Evolutionary conservation across 2,113 vertebrate genomes (phyloP), one percentile per base, ranked within the genome.

Genomic region (Uria lomvia): DNA sequence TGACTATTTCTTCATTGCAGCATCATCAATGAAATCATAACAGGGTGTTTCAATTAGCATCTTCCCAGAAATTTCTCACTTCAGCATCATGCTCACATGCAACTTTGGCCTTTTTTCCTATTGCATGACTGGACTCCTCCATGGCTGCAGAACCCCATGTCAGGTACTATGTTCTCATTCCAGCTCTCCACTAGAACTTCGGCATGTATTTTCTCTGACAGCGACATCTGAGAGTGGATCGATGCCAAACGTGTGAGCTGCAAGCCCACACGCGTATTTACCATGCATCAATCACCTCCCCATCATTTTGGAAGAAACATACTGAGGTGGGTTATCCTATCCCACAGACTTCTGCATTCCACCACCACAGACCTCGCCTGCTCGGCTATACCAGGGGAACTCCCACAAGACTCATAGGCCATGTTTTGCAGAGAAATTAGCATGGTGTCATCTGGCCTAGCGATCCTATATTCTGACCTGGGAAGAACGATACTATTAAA

Each of bases 321-420:
- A 73, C 67, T 76, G 76, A 59, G 80, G 67, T 72, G 55, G 87
- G 81, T 83, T 95, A 72, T 42, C 71, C 52, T 86, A 47, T 83
- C 87, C 92, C 58, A 94, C 76, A 50, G 58, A n/a, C 26, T 94
- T 76, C 32, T 93, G 72, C 32, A 5, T 76, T 73, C 53, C 58
- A 75, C 29, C 67, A 47, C 58, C 58, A 11, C 72, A 55, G 56
- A 79, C 16, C n/a, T 38, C 26, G 66, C 42, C 87, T 58, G 36
- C 79, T 75, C 24, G 38, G 27, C 83, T 86, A 0, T 20, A 43
- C 36, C 21, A 49, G 42, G 74, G 71, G 38, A 92, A 66, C 66
- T 67, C 79, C 71, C 62, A 63, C 52, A 8, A 36, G n/a, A 40
- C 16, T 86, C 42, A 3, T 49, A 72, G 43, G 36, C n/a, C 34